Evolutionary conservation across 2,888 invertebrate genomes (phyloP), one percentile per base, ranked within the genome.

Genomic region (Linyphia triangularis): DNA sequence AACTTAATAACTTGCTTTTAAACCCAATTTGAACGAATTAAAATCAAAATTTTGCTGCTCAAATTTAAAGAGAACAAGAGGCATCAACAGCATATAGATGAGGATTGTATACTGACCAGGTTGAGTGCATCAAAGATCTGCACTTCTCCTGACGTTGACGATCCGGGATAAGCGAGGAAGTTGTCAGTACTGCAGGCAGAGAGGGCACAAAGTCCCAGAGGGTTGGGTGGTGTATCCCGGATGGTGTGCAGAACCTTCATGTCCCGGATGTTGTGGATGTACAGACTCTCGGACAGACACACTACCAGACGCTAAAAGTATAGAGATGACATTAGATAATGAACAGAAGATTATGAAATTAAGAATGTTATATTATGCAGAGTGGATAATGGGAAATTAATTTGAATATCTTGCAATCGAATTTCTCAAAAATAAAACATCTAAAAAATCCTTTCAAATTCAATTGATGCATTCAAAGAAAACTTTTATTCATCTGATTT

Each of bases 231-330:
- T 90, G 99, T 99, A 93, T 99, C 99, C 91, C 98, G 95, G 93
- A 99, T 99, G 89, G 98, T 98, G 94, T 99, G 99, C 92, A 99
- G 94, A 91, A 99, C 97, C 94, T 97, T 98, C 98, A 99, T 98
- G 93, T 99, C 98, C 91, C 96, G 96, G 92, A 99, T 98, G 94
- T 98, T 99, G 94, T 99, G 99, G 93, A 99, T 98, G 93, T 98
- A 98, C 91, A 99, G 95, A 91, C 97, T 97, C 93, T 99, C 99
- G 93, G 99, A 99, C 92, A 99, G 94, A 93, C 99, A 99, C 91
- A 99, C 99, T 91, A 99, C 96, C 93, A 99, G 94, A 92, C 99
- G 95, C 96, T 97, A 94, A n/a, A n/a, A n/a, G n/a, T n/a, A n/a
- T n/a, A n/a, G n/a, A n/a, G n/a, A n/a, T n/a, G n/a, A n/a, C n/a